These are phyloP conservation scores for Knipowitschia caucasica DNA, from an alignment of 2,797 vertebrate genomes.

Conservation along the genomic window DNA sequence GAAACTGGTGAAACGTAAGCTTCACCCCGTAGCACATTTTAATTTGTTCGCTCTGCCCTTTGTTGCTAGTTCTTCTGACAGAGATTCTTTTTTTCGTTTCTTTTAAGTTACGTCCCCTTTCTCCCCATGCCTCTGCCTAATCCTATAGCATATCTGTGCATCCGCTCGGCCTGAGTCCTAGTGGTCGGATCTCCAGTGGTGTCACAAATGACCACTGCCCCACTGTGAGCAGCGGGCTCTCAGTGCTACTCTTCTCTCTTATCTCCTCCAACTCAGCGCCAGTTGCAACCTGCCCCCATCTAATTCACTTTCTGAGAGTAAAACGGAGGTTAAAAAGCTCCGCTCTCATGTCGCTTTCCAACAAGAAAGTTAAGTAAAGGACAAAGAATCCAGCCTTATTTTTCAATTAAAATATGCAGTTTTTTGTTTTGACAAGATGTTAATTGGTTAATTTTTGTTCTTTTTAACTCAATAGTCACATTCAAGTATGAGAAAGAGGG, in stretches of 20 bases:
- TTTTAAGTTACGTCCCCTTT: slow-evolving; percentile 36
- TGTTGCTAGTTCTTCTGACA: slow-evolving; percentile 19
- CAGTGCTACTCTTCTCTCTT: slow-evolving; percentile 25
- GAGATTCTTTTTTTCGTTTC: slow-evolving; percentile 5
- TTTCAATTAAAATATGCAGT: not conserved
- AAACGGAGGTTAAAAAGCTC: not conserved
- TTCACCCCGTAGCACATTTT: not conserved
- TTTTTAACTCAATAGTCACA: too few species aligned
- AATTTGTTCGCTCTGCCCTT: slow-evolving; percentile 10
- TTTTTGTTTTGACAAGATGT: not conserved
- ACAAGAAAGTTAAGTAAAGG: not conserved
- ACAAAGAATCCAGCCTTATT: not conserved
- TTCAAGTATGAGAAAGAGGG: too few species aligned
- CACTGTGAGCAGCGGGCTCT: slow-evolving; percentile 48
- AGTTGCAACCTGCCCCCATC: slow-evolving; percentile 20
- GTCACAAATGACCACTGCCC: slow-evolving; percentile 52
- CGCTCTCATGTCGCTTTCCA: not conserved
- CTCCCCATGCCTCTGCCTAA: slow-evolving; percentile 39
- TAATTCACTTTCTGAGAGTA: slow-evolving; percentile 12
- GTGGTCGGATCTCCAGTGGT: slow-evolving; percentile 46
- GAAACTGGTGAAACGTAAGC: slow-evolving; percentile 2
- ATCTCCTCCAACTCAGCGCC: slow-evolving; percentile 31
- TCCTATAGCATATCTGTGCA: slow-evolving; percentile 50
- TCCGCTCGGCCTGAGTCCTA: slow-evolving; percentile 39
- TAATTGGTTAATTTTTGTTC: too few species aligned